Evolutionary conservation across 2,797 vertebrate genomes (phyloP).

Genomic region (Poecilia velifera): DNA sequence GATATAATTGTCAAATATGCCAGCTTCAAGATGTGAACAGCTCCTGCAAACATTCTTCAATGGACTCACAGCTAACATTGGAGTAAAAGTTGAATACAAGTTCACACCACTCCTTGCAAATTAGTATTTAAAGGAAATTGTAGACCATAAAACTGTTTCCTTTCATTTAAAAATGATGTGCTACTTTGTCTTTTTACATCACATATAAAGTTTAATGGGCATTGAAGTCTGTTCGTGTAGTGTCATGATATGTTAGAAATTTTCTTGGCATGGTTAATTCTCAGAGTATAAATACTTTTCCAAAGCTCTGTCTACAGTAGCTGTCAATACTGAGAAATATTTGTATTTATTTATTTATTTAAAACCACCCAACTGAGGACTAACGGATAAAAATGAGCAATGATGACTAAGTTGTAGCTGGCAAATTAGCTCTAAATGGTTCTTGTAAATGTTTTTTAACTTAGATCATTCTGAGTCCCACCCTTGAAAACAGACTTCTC

Average conservation of each 20-base stretch:
- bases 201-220: not conserved
- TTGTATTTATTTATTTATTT: not conserved
- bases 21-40: not conserved
- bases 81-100: not conserved
- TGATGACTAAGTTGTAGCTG: slow-evolving; percentile 62
- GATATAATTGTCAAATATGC: not conserved
- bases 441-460: slow-evolving; percentile 79
- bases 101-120: not conserved
- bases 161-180: not conserved
- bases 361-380: not conserved
- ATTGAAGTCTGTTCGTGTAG: not conserved
- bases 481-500: slow-evolving; percentile 78
- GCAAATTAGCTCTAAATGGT: slow-evolving; percentile 58
- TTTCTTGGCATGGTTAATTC: not conserved
- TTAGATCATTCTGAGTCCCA: slow-evolving; percentile 79
- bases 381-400: slow-evolving; percentile 23
- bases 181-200: not conserved
- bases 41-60: not conserved
- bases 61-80: not conserved
- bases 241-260: not conserved
- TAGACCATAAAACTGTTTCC: not conserved
- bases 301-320: not conserved
- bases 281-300: not conserved
- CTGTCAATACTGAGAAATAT: not conserved
- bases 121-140: not conserved